Base-by-base conservation (phyloP, 2,888 invertebrate species). In the Heliconius erato region DNA sequence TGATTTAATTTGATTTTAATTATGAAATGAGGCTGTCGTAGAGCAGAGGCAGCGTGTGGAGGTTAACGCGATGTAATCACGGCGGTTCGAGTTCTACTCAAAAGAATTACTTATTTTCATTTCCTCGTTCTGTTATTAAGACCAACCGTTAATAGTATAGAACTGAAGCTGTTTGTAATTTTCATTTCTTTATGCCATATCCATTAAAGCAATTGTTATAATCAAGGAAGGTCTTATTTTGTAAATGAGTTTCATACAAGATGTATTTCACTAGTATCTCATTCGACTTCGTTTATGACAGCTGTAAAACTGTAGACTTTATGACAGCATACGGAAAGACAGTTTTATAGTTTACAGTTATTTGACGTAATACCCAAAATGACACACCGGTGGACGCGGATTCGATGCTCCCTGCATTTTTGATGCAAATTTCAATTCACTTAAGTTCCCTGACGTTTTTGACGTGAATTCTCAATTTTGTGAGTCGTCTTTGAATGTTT, bases 331-430 rank as follows among this genome's bases (percentile, higher is more conserved):
- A 78, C 71, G 71, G 76, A 65, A 49, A 69, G 65, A 80, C 74
- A 35, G 74, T 81, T 81, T 81, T 78, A 81, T 76, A 69, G 69
- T 69, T 76, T 69, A 28, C 54, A 40, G 81, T 44, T 40, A 49
- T 78, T 49, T 68, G 44, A 68, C 28, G 76, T 77, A 32, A 59
- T 77, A 35, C 35, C n/a, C 16, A 63, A 32, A 63, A 63, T 63
- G 28, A 59, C 35, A 63, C 63, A 11, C 35, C 59, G 44, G 28
- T 40, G 28, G 68, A 3, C 26, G 65, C 67, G 78, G 67, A 67
- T 78, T 68, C 78, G 65, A 68, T 26, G 65, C 67, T 68, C 7
- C 49, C 26, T 63, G 71, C 71, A 63, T 79, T 63, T 79, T 32
- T 79, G 79, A 79, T 67, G 54, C 54, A 69, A 68, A 44, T 79